Base-by-base conservation (phyloP, 2,113 vertebrate species). In the Pseudopipra pipra region DNA sequence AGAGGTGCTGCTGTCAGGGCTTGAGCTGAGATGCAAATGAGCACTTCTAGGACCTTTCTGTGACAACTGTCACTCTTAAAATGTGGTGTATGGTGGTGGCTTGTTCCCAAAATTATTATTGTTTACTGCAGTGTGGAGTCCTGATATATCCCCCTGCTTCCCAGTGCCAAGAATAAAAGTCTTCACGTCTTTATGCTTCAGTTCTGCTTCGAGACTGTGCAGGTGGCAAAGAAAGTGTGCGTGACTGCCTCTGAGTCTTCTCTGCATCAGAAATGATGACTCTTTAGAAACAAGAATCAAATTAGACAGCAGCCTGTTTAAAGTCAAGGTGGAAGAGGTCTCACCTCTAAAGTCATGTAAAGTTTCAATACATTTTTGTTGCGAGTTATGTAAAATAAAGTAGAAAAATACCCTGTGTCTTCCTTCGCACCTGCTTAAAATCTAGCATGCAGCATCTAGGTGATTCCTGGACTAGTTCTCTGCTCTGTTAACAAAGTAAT, bases 361-460 rank as follows among this genome's bases (percentile, higher is more conserved):
- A 73, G 71, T 41, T 28, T 7, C 20, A 52, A 37, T 4, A 28
- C 0, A 3, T 23, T 52, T 91, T 68, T 76, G 6, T 31, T 73
- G 14, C 4, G 20, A 28, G 12, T n/a, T 66, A 25, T 17, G 9
- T 4, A 10, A 3, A 81, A 55, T 44, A 61, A 37, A 21, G 8
- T 2, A 24, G 10, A 5, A 56, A 66, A 59, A 14, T 3, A 28
- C 9, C 7, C 5, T 0, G 0, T 37, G 28, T 19, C 43, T 62
- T 90, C n/a, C 47, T 27, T 33, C 59, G 47, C 27, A 62, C 19
- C 37, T 90, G 37, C 54, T 81, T 67, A 58, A 68, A 88, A 76
- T n/a, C 30, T 73, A 68, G 12, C 35, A 4, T 7, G 35, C 18
- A 87, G n/a, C 39, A 28, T 35, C 43, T 8, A 8, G 30, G 47